A percentile compares a stretch with the other conserved stretches of the same genome.
Evolutionary conservation across 2,797 vertebrate genomes (phyloP).

Genomic region (Pyrrhura leucotis): DNA sequence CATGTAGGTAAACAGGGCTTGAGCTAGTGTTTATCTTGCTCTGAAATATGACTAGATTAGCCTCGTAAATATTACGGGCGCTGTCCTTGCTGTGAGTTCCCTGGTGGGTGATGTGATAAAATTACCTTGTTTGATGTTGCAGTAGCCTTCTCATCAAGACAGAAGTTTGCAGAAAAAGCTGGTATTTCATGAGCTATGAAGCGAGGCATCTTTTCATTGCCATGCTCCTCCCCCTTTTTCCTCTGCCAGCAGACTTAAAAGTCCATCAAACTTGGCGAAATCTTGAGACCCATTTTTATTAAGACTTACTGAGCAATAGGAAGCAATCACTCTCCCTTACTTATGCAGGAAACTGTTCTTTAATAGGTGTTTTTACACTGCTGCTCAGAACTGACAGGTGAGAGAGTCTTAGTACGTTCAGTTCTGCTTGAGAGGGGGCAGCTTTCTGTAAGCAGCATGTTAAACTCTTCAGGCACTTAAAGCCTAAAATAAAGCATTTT

Average conservation of each 20-base stretch:
- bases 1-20: background rate
- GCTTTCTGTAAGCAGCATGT: background rate
- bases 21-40: background rate
- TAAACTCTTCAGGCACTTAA: background rate
- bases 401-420: background rate
- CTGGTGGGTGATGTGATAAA: background rate
- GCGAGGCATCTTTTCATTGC: background rate
- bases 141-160: background rate
- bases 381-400: background rate
- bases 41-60: background rate
- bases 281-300: background rate
- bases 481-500: background rate
- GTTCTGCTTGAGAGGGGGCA: background rate
- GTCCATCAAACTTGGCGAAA: accelerated
- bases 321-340: background rate
- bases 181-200: background rate
- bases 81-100: background rate
- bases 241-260: background rate
- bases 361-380: accelerated
- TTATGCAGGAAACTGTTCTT: background rate
- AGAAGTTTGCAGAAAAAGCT: background rate
- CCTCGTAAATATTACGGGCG: background rate
- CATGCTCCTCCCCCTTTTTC: background rate
- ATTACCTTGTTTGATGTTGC: background rate
- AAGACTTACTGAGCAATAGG: background rate